Evolutionary conservation across 2,113 vertebrate genomes (phyloP).

Genomic region (Mohoua ochrocephala): DNA sequence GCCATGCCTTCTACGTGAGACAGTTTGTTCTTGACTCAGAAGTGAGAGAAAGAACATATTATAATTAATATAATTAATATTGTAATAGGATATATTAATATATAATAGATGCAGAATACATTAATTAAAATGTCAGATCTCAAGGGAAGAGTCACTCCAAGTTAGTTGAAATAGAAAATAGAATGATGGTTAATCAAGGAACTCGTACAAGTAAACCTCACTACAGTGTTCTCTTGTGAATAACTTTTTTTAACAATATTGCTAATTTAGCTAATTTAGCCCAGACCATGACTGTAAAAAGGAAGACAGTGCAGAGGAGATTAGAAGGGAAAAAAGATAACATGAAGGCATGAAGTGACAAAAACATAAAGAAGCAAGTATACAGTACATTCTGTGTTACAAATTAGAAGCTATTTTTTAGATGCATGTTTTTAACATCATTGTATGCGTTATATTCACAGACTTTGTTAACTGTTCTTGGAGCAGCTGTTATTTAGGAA

Average conservation of each 20-base stretch:
- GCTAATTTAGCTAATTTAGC: not conserved
- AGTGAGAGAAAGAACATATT: not conserved
- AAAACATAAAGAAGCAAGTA: not conserved
- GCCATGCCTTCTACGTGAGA: not conserved
- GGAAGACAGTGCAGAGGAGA: not conserved
- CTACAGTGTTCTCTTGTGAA: not conserved
- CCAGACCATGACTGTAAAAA: not conserved
- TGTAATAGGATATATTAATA: not conserved
- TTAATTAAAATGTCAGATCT: constrained; percentile 17
- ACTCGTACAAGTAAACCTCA: not conserved
- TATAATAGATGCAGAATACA: not conserved
- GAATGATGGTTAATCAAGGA: constrained; percentile 6
- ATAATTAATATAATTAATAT: not conserved
- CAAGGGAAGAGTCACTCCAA: not conserved
- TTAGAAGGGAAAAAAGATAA: not conserved
- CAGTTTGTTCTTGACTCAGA: not conserved
- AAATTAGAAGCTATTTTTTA: not conserved
- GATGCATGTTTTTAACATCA: not conserved
- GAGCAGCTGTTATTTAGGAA: not conserved
- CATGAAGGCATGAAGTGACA: not conserved
- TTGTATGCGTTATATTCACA: not conserved
- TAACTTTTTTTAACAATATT: not conserved
- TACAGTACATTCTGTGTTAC: not conserved
- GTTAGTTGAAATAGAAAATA: not conserved
- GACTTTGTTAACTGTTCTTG: not conserved